phyloP scores from a whole-genome alignment of 2,888 invertebrate genomes.

The Busseola fusca region DNA sequence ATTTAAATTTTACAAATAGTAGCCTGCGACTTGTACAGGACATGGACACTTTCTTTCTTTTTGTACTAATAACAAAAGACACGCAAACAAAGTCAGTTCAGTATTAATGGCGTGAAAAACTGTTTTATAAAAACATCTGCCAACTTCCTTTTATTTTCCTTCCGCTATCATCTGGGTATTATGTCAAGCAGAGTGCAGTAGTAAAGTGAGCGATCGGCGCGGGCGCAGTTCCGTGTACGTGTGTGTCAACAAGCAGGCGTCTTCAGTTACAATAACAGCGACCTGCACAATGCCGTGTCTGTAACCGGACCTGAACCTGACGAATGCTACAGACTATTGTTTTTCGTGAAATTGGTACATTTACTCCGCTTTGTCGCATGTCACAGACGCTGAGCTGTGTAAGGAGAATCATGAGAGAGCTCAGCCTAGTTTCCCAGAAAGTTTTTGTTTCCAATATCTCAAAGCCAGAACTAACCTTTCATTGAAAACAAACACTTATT shows the following conservation, averaged over 20 bases:
- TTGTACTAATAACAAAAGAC: not conserved
- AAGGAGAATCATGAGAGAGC: not conserved
- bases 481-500: not conserved
- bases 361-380: conserved; percentile 14
- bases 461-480: not conserved
- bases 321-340: conserved; percentile 36
- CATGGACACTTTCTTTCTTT: not conserved
- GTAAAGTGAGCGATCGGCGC: conserved; percentile 5
- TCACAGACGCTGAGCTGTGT: not conserved
- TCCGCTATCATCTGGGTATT: not conserved
- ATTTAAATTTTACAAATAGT: not conserved
- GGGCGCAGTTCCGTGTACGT: conserved; percentile 41
- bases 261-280: conserved; percentile 51
- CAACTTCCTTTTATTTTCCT: conserved; percentile 7
- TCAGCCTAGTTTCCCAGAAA: not conserved
- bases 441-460: conserved; percentile 1
- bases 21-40: not conserved
- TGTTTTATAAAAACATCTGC: not conserved
- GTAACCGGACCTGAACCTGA: conserved; percentile 26
- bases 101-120: not conserved
- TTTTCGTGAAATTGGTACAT: conserved; percentile 45
- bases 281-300: conserved; percentile 43
- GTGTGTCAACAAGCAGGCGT: conserved; percentile 41
- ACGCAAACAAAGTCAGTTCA: not conserved
- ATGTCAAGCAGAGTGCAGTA: not conserved